Conservation (phyloP, 92 coral and sea anemone genomes). For the Hydrozoanthus gracilis region DNA sequence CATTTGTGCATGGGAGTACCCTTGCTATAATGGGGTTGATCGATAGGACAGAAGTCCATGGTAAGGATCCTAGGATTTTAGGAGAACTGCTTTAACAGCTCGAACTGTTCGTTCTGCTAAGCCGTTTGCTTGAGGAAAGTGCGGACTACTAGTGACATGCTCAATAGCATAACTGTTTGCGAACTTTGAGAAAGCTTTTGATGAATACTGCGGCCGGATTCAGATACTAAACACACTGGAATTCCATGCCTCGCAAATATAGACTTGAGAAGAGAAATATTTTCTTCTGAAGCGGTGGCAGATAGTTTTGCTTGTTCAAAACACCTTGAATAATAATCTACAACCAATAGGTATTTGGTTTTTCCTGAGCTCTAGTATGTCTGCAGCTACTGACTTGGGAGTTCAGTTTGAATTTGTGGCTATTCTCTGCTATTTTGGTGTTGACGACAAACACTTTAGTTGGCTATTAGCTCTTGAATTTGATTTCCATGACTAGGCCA, state of each 20-base stretch:
- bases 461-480: slow-evolving; percentile 19
- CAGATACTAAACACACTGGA: not conserved
- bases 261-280: not conserved
- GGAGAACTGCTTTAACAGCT: not conserved
- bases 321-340: no score
- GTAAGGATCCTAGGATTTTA: not conserved
- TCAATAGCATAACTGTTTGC: not conserved
- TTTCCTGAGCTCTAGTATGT: no score
- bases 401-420: not conserved
- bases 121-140: not conserved
- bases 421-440: not conserved
- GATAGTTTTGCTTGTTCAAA: no score
- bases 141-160: not conserved
- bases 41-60: not conserved
- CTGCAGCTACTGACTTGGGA: not conserved
- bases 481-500: slow-evolving; percentile 49
- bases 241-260: not conserved
- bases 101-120: not conserved
- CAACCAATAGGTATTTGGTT: no score
- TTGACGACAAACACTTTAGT: not conserved
- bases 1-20: not conserved
- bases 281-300: no score
- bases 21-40: not conserved
- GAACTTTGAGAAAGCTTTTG: not conserved
- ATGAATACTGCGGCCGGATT: not conserved